Base-by-base conservation (phyloP, 1,140 invertebrate genomes). In the Euwallacea fornicatus region DNA sequence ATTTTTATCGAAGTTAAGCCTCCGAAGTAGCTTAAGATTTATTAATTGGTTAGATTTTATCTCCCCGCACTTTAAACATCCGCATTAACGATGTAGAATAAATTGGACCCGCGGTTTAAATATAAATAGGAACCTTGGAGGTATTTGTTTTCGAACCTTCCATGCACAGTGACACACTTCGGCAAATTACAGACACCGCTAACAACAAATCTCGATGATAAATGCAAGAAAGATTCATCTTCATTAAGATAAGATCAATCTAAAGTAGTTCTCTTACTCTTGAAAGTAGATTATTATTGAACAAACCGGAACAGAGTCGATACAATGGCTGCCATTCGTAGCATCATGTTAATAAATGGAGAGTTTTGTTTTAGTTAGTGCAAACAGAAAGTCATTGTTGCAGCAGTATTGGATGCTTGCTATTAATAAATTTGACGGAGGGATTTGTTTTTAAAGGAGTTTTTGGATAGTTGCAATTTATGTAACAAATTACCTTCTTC, bases 21-120 rank as follows among this genome's bases (percentile, higher is more conserved):
- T 68, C 66, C 42, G 66, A 68, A 68, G 66, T 68, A 53, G 56
- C 66, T 68, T 68, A 61, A 61, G 66, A 68, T 68, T 68, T 68
- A 68, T 68, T 68, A 68, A 68, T 68, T 68, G 66, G 56, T 61
- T 68, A 68, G 66, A 68, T 68, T 68, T 68, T 68, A 68, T 68
- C 66, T 68, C 42, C 13, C 47, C 43, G 47, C 21, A 50, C 61
- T 68, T 68, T 43, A 68, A 68, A 68, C 58, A 60, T 47, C 66
- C 58, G 66, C 66, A 59, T 68, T 60, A 46, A 60, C 66, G 42
- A 50, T 47, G 43, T 42, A 53, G 53, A 68, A 50, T 50, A 11
- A 50, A 50, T 50, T 13, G 46, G 13, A 50, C 9, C 13, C 46
- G 13, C 9, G 46, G 46, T 50, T 50, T 10, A 11, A 11, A 13